Conservation (phyloP, 2,888 invertebrate species). For the Lithophane semibrunnea region DNA sequence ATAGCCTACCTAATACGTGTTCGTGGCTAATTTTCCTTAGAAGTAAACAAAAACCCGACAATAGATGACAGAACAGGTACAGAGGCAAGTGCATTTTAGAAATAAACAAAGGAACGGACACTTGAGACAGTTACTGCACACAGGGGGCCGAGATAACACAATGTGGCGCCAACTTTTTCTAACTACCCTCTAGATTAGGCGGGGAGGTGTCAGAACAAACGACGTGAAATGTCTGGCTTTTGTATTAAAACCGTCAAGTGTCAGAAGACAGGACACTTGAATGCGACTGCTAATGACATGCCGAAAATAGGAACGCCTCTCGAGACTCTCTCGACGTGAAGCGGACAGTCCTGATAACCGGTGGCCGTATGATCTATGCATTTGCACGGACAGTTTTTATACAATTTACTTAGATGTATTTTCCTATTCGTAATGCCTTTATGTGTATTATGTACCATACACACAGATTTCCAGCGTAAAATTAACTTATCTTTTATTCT, state of each 20-base stretch:
- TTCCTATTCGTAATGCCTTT: conserved; percentile 58
- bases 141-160: conserved; percentile 78
- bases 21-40: conserved; percentile 78
- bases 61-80: conserved; percentile 80
- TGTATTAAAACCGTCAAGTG: conserved; percentile 80
- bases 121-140: conserved; percentile 79
- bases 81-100: conserved; percentile 78
- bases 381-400: conserved; percentile 39
- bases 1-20: conserved; percentile 77
- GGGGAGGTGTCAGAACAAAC: conserved; percentile 86
- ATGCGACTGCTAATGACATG: conserved; percentile 70
- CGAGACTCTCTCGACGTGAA: conserved; percentile 40
- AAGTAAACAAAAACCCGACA: conserved; percentile 72
- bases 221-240: conserved; percentile 87
- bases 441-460: conserved; percentile 52
- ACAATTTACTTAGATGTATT: conserved; percentile 34
- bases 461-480: conserved; percentile 65
- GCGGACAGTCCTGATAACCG: conserved; percentile 47
- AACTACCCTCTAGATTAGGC: conserved; percentile 75
- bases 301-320: conserved; percentile 70
- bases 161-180: conserved; percentile 88
- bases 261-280: conserved; percentile 72
- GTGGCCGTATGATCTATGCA: conserved; percentile 57
- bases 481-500: conserved; percentile 72
- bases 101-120: conserved; percentile 79